Evolutionary conservation across 2,113 vertebrate genomes (phyloP).

Genomic region (Xenopus tropicalis): DNA sequence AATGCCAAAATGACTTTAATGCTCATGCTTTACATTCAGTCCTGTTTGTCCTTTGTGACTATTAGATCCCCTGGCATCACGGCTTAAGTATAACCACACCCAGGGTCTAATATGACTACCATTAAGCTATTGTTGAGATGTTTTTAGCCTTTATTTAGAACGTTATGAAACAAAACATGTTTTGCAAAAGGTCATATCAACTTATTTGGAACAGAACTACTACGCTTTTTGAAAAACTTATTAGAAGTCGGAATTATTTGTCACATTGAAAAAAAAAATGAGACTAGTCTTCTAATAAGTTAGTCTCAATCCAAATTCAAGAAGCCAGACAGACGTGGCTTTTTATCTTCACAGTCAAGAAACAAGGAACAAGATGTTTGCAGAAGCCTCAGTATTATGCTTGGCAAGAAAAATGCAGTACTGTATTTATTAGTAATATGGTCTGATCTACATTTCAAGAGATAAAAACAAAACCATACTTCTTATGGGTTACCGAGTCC

Average conservation of each 20-base stretch:
- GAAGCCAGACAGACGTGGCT: not conserved
- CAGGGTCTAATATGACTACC: too few relatives aligned
- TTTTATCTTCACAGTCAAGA: not conserved
- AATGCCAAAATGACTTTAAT: too few relatives aligned
- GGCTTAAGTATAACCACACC: too few relatives aligned
- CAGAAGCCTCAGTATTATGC: slow-evolving; percentile 1
- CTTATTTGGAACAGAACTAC: too few relatives aligned
- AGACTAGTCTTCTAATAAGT: not conserved
- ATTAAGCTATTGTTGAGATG: too few relatives aligned
- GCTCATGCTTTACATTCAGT: too few relatives aligned
- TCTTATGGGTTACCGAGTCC: slow-evolving; percentile 5
- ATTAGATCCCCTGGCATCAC: too few relatives aligned
- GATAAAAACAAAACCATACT: slow-evolving; percentile 12
- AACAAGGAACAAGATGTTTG: not conserved
- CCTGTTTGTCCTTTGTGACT: too few relatives aligned
- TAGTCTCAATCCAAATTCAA: not conserved
- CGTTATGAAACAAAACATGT: too few relatives aligned
- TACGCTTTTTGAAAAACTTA: too few relatives aligned
- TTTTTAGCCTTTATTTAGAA: too few relatives aligned
- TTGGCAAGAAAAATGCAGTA: slow-evolving; percentile 10
- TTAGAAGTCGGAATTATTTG: not conserved
- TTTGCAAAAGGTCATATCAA: too few relatives aligned
- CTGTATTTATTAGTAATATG: slow-evolving; percentile 22
- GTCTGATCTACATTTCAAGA: slow-evolving; percentile 17
- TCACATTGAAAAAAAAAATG: not conserved